phyloP scores from a whole-genome alignment of 2,797 vertebrate species.

The Sphenopsis melanotis region DNA sequence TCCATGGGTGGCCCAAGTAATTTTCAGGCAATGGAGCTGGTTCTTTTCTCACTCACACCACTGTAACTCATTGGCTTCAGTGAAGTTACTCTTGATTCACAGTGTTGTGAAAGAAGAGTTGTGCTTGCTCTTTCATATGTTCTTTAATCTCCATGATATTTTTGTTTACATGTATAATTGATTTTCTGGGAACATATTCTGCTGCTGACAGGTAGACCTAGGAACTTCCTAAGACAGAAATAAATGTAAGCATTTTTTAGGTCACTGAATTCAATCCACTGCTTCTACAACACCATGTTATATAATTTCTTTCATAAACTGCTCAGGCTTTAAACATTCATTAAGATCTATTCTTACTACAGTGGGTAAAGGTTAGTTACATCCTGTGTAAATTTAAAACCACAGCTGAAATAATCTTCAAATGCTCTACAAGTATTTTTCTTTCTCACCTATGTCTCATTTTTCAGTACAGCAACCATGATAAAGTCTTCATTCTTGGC shows the following conservation, averaged over 20 bases:
- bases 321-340: neutral
- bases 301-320: slow-evolving; percentile 38
- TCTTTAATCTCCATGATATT: neutral
- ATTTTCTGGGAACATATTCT: slow-evolving; percentile 28
- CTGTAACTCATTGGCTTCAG: slow-evolving; percentile 3
- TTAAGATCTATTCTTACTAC: neutral
- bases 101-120: neutral
- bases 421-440: neutral
- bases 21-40: slow-evolving; percentile 2
- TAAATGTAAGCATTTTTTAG: slow-evolving; percentile 11
- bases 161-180: slow-evolving; percentile 38
- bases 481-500: neutral
- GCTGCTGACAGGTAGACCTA: neutral
- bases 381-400: neutral
- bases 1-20: slow-evolving; percentile 24
- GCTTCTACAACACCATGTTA: neutral
- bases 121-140: slow-evolving; percentile 11
- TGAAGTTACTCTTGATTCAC: slow-evolving; percentile 20
- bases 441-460: neutral
- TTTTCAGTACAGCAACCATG: neutral
- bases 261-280: slow-evolving; percentile 7
- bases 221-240: neutral
- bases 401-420: neutral
- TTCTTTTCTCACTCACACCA: slow-evolving; percentile 36
- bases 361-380: neutral